Percentiles rank a stretch among this genome's conserved stretches.
phyloP scores from a whole-genome alignment of 1,140 invertebrate genomes.

The Temnothorax curvispinosus region DNA sequence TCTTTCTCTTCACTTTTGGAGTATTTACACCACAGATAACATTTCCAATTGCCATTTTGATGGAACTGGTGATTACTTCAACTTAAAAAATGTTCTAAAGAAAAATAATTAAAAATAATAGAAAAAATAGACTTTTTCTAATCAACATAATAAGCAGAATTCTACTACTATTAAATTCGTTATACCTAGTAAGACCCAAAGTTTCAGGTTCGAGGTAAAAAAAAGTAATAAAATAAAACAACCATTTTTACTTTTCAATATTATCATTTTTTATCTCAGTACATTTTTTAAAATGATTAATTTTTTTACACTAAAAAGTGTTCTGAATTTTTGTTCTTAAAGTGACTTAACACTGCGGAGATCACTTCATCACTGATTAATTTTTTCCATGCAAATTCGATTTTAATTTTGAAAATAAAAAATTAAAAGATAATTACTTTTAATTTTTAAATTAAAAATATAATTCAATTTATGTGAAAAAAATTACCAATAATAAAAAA shows the following conservation, averaged over 20 bases:
- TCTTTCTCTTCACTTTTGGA: slow-evolving; percentile 84
- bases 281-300: background rate
- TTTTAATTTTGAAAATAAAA: too few species aligned
- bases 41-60: slow-evolving; percentile 84
- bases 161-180: background rate
- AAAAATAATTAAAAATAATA: slow-evolving; percentile 68
- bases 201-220: too few species aligned
- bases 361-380: too few species aligned
- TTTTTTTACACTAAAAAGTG: background rate
- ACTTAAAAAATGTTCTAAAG: slow-evolving; percentile 75
- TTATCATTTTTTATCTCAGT: background rate
- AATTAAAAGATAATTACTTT: too few species aligned
- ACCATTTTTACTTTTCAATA: background rate
- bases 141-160: slow-evolving; percentile 23
- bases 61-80: slow-evolving; percentile 68
- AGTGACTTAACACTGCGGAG: background rate
- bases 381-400: too few species aligned
- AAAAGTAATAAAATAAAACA: background rate
- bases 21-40: slow-evolving; percentile 83
- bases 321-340: background rate
- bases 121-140: slow-evolving; percentile 35
- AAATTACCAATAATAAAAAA: too few species aligned
- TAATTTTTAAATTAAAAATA: too few species aligned
- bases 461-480: too few species aligned
- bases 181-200: too few species aligned